Evolutionary conservation across 1,140 invertebrate species (phyloP).

Genomic region (Musca vetustissima): DNA sequence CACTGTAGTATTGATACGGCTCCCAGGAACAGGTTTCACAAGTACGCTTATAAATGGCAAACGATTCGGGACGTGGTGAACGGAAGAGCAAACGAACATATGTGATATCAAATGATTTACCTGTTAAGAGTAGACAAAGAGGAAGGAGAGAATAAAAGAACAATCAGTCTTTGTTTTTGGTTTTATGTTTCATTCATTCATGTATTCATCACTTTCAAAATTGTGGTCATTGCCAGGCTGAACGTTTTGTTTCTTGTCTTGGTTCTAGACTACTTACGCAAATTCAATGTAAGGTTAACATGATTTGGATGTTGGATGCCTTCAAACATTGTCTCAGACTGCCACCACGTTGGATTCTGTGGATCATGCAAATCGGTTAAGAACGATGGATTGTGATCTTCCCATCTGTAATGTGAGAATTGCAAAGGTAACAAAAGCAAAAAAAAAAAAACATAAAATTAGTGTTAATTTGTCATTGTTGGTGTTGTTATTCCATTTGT

Average conservation of each 20-base stretch:
- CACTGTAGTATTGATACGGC: slow-evolving; percentile 96
- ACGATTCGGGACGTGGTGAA: slow-evolving; percentile 94
- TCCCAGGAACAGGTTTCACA: slow-evolving; percentile 82
- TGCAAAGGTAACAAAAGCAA: too few relatives aligned
- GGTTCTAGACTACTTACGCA: slow-evolving; percentile 83
- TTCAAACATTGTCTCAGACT: slow-evolving; percentile 96
- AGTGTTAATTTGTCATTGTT: background rate
- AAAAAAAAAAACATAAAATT: background rate
- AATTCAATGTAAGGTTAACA: slow-evolving; percentile 88
- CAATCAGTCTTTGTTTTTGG: too few relatives aligned
- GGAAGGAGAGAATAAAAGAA: background rate
- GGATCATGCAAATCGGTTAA: slow-evolving; percentile 89
- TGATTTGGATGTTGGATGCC: slow-evolving; percentile 85
- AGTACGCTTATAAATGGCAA: slow-evolving; percentile 91
- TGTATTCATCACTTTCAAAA: too few relatives aligned
- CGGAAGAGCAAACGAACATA: slow-evolving; percentile 92
- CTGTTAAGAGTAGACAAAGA: slow-evolving; percentile 58
- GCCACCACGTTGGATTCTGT: slow-evolving; percentile 95
- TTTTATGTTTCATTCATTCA: too few relatives aligned
- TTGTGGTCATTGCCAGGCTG: too few relatives aligned
- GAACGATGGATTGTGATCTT: slow-evolving; percentile 58
- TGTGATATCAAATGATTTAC: slow-evolving; percentile 97
- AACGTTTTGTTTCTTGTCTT: too few relatives aligned
- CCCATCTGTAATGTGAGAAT: slow-evolving; percentile 29
- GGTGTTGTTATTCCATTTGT: background rate